These are phyloP conservation scores for Xylophagus ater DNA, from an alignment of 2,888 invertebrate species.

Conservation along the genomic window DNA sequence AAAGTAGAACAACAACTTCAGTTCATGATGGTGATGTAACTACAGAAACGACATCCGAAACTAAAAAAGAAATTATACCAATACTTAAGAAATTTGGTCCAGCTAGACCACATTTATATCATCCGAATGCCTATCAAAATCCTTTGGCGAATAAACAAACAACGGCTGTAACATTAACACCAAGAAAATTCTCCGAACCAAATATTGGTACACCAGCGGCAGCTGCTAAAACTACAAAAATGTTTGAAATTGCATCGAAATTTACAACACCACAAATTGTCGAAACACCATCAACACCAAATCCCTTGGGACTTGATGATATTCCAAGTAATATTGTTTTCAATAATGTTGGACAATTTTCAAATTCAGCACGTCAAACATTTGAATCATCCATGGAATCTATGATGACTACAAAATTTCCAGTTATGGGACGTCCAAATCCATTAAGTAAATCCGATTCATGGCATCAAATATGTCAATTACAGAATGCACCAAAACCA, in stretches of 20 bases:
- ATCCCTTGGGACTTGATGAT: conserved; percentile 17
- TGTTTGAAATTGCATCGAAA: too few relatives aligned
- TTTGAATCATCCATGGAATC: conserved; percentile 16
- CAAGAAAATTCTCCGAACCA: conserved; percentile 14
- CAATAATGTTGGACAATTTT: conserved; percentile 34
- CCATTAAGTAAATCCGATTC: conserved; percentile 62
- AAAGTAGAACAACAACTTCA: not conserved
- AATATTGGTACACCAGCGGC: conserved; percentile 7
- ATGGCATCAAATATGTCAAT: conserved; percentile 58
- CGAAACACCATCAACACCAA: conserved; percentile 33
- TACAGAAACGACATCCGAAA: conserved; percentile 2
- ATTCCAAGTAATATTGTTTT: conserved; percentile 36
- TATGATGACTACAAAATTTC: conserved; percentile 21
- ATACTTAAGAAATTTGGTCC: conserved; percentile 37
- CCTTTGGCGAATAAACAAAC: conserved; percentile 20
- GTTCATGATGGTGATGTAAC: too few relatives aligned
- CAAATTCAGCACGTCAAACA: conserved; percentile 29
- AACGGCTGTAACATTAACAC: not conserved
- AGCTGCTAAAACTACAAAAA: conserved; percentile 8
- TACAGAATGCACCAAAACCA: conserved; percentile 28
- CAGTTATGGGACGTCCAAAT: conserved; percentile 25
- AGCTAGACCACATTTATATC: conserved; percentile 34
- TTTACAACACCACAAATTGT: conserved; percentile 26
- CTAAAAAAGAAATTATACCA: conserved; percentile 31
- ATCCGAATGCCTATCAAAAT: conserved; percentile 35